Conservation (phyloP, 2,113 vertebrate genomes). For the Lamprotornis superbus region DNA sequence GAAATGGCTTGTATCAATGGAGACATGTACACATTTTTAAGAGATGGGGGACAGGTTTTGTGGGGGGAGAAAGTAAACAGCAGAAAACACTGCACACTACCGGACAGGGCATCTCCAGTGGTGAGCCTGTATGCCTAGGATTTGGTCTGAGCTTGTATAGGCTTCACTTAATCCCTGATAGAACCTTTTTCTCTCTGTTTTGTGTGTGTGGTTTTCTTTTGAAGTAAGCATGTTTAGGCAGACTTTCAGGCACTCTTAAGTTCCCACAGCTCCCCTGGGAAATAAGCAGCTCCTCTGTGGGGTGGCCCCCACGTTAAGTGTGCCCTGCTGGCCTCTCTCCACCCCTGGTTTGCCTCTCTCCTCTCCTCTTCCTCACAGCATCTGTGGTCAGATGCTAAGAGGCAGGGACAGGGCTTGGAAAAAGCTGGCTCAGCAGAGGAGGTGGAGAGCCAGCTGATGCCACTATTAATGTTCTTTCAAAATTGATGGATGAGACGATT, state of each 20-base stretch:
- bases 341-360: not conserved
- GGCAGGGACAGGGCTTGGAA: not conserved
- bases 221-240: not conserved
- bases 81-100: too few relatives aligned
- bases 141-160: not conserved
- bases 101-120: not conserved
- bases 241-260: not conserved
- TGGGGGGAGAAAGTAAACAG: not conserved
- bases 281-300: not conserved
- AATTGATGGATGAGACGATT: constrained; percentile 59
- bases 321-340: not conserved
- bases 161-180: not conserved
- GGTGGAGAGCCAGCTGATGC: constrained; percentile 51
- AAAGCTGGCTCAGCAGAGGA: constrained; percentile 58
- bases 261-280: not conserved
- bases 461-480: constrained; percentile 64
- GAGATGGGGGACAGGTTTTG: not conserved
- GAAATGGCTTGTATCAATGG: not conserved
- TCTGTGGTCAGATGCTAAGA: not conserved
- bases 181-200: not conserved
- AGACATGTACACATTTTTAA: not conserved
- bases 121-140: not conserved
- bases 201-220: not conserved
- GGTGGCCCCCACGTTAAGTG: not conserved
- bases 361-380: not conserved